A percentile compares a stretch with the other conserved stretches of the same genome.
These are phyloP conservation scores for Galleria mellonella DNA, from an alignment of 1,140 invertebrate genomes.

Conservation along the genomic window DNA sequence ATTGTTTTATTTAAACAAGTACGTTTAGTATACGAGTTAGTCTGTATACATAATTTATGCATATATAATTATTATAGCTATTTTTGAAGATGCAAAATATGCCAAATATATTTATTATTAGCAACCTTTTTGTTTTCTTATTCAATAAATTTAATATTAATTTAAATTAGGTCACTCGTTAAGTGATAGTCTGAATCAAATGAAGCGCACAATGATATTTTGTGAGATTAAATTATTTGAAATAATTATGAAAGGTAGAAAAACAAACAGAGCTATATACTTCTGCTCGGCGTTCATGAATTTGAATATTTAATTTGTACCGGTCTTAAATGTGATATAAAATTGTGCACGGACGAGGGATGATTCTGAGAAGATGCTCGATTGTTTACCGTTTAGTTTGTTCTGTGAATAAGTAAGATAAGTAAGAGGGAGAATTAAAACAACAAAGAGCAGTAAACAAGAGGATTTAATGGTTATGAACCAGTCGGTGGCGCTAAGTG, in stretches of 20 bases:
- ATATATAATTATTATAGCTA: no score
- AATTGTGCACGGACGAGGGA: constrained; percentile 26
- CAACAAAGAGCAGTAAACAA: constrained; percentile 49
- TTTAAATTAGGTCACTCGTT: no score
- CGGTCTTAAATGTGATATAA: constrained; percentile 21
- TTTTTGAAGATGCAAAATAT: no score
- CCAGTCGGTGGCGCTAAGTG: constrained; percentile 49
- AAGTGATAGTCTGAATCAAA: no score
- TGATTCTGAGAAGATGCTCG: constrained; percentile 22
- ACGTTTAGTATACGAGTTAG: no score
- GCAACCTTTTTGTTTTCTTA: no score
- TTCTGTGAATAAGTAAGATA: constrained; percentile 44
- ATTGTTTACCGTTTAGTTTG: constrained; percentile 40
- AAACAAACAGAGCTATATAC: constrained; percentile 15
- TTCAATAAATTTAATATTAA: no score
- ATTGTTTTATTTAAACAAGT: no score
- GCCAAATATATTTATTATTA: no score
- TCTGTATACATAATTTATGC: no score
- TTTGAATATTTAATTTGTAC: constrained; percentile 40
- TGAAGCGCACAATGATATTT: no score
- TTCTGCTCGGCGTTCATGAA: constrained; percentile 17
- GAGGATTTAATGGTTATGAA: constrained; percentile 56
- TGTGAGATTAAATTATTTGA: no score
- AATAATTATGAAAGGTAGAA: not conserved
- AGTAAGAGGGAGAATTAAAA: constrained; percentile 18